Percentiles rank a stretch among this genome's conserved stretches.
These are phyloP conservation scores for Drosophila tristis DNA, from an alignment of 1,140 invertebrate genomes.

Conservation along the genomic window DNA sequence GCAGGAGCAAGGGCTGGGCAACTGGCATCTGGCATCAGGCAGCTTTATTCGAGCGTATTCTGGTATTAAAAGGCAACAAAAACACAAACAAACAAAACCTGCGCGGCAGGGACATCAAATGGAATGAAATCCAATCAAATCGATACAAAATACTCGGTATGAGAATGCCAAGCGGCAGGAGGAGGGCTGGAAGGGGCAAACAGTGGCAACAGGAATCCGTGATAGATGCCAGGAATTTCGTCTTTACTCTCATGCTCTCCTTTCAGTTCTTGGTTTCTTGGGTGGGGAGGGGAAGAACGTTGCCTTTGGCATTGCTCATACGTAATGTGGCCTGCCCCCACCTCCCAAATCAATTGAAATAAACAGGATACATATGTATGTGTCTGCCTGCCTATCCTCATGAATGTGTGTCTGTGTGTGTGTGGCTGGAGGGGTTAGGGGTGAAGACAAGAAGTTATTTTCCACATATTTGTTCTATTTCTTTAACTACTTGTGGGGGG, in stretches of 20 bases:
- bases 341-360: constrained; percentile 71
- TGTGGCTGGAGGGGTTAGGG: neutral
- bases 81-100: constrained; percentile 31
- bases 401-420: constrained; percentile 1
- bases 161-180: constrained; percentile 1
- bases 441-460: constrained; percentile 29
- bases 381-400: neutral
- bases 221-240: constrained; percentile 48
- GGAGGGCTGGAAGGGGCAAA: neutral
- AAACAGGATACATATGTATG: constrained; percentile 47
- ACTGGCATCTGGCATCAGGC: constrained; percentile 2
- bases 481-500: too few relatives aligned
- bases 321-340: constrained; percentile 34
- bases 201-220: constrained; percentile 14
- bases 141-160: constrained; percentile 65
- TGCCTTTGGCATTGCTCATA: constrained; percentile 51
- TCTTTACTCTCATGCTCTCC: constrained; percentile 8
- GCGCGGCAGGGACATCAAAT: constrained; percentile 43
- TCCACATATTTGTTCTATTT: constrained; percentile 43
- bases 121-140: constrained; percentile 78
- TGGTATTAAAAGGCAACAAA: constrained; percentile 70
- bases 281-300: neutral
- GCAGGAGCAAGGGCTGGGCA: neutral
- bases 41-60: constrained; percentile 61
- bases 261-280: too few relatives aligned